phyloP scores from a whole-genome alignment of 2,797 vertebrate species.

The Phrynocephalus forsythii region DNA sequence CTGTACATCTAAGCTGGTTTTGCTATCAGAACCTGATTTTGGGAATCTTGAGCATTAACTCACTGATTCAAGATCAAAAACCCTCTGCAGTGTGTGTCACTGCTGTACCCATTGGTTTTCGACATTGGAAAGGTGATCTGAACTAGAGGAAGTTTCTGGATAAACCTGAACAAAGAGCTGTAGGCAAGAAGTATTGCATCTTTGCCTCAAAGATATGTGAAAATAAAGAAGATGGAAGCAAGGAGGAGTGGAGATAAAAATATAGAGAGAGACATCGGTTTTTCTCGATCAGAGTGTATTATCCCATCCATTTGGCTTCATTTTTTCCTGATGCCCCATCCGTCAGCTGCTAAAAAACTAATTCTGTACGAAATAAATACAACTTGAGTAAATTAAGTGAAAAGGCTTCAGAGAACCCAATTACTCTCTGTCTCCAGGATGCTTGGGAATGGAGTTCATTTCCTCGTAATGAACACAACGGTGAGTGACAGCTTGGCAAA shows the following conservation, averaged over 20 bases:
- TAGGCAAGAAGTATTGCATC: constrained; percentile 38
- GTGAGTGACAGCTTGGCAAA: constrained; percentile 71
- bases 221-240: constrained; percentile 3
- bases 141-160: constrained; percentile 48
- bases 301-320: constrained; percentile 64
- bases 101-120: neutral
- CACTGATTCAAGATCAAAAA: neutral
- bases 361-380: constrained; percentile 77
- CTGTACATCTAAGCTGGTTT: neutral
- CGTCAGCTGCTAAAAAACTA: constrained; percentile 66
- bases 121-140: constrained; percentile 35
- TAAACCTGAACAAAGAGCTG: constrained; percentile 28
- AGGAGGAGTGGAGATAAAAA: neutral
- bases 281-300: constrained; percentile 65
- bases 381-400: constrained; percentile 78
- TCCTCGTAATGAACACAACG: constrained; percentile 70
- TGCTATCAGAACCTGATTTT: neutral
- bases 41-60: neutral
- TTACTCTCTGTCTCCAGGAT: constrained; percentile 61
- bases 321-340: constrained; percentile 72
- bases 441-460: constrained; percentile 73
- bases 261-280: constrained; percentile 32
- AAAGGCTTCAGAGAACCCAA: constrained; percentile 71
- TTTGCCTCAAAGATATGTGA: neutral
- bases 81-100: neutral